Evolutionary conservation across 2,797 vertebrate genomes (phyloP).

Genomic region (Microctenopoma lineatum): DNA sequence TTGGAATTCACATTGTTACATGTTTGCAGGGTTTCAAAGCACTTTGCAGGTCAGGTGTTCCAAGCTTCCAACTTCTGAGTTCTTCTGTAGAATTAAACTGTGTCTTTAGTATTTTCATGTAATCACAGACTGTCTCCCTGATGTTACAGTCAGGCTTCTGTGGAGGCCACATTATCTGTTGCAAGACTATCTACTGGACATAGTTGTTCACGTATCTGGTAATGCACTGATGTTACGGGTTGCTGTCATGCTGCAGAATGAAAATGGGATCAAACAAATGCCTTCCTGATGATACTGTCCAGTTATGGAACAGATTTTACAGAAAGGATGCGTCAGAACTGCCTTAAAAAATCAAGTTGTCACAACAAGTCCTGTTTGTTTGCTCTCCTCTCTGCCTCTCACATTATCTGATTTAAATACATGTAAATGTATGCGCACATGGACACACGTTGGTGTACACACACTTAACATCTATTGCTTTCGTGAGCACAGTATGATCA

Average conservation of each 20-base stretch:
- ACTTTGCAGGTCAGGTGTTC: background rate
- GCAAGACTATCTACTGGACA: background rate
- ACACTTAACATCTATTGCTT: constrained; percentile 12
- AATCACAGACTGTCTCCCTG: background rate
- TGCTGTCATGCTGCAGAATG: no score
- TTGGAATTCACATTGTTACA: background rate
- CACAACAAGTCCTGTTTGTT: constrained; percentile 17
- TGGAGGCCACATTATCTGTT: background rate
- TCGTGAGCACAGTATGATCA: constrained; percentile 40
- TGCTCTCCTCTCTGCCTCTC: constrained; percentile 21
- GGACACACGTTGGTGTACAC: background rate
- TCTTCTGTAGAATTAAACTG: background rate
- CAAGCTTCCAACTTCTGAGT: background rate
- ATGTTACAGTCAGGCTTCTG: background rate
- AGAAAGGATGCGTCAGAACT: background rate
- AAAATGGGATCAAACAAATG: no score
- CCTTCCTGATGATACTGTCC: no score
- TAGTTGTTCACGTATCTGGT: no score
- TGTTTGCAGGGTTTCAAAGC: background rate
- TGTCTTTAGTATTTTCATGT: background rate
- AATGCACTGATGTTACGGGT: no score
- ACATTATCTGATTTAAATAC: constrained; percentile 7
- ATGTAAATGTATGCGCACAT: constrained; percentile 30
- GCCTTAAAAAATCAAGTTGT: constrained; percentile 18
- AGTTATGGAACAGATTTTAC: no score